These are phyloP conservation scores for Nesospiza acunhae DNA, from an alignment of 2,113 vertebrate genomes.

Conservation along the genomic window DNA sequence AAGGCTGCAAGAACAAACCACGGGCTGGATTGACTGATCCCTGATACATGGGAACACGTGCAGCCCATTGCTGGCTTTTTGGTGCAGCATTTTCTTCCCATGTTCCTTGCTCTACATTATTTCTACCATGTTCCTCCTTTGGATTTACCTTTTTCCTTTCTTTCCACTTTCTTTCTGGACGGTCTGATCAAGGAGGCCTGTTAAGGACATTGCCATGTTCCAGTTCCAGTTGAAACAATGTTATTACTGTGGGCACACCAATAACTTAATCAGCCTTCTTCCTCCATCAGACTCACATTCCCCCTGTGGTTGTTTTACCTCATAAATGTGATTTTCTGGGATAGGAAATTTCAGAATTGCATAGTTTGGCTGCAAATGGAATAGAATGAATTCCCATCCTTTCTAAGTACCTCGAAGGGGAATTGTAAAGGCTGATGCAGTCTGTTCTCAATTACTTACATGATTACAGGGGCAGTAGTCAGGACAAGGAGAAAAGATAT, in stretches of 20 bases:
- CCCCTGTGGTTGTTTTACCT: not conserved
- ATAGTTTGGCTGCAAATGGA: conserved; percentile 17
- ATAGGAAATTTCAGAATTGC: not conserved
- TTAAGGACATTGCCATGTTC: not conserved
- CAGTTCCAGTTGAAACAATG: not conserved
- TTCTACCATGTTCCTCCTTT: not conserved
- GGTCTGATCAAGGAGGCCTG: not conserved
- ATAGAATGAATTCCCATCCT: conserved; percentile 13
- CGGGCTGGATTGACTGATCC: accelerated
- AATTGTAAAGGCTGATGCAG: not conserved
- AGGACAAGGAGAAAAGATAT: not conserved
- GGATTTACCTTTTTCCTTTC: not conserved
- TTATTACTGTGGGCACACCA: not conserved
- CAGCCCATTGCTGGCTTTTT: not conserved
- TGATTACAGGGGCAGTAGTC: not conserved
- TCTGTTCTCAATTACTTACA: conserved; percentile 12
- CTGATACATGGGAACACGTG: not conserved
- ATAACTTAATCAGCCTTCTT: not conserved
- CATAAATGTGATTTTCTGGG: conserved; percentile 22
- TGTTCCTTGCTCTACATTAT: not conserved
- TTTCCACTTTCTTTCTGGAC: not conserved
- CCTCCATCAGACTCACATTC: not conserved
- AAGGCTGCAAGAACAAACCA: not conserved
- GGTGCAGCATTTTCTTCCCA: not conserved
- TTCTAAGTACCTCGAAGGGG: conserved; percentile 23